phyloP scores from a whole-genome alignment of 2,888 invertebrate species.

The Drosophila helvetica region DNA sequence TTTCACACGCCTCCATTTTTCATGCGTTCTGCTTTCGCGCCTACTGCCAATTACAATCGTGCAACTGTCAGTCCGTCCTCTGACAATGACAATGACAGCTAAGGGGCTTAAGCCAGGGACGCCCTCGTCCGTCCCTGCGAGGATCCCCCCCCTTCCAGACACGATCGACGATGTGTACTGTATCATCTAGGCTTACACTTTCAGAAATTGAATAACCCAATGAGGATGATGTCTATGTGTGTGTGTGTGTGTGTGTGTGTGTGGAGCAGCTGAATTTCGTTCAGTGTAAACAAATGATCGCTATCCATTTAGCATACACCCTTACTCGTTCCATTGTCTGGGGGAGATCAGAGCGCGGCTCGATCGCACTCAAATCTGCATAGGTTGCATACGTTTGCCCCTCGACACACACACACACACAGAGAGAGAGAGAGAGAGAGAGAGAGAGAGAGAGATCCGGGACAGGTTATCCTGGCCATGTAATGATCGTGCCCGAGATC shows the following conservation, averaged over 20 bases:
- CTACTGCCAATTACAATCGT: constrained; percentile 57
- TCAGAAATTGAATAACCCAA: background rate
- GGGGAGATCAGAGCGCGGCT: background rate
- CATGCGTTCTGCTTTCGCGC: constrained; percentile 51
- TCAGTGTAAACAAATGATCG: constrained; percentile 33
- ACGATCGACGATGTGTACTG: constrained; percentile 13
- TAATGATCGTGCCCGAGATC: constrained; percentile 50
- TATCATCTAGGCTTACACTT: constrained; percentile 14
- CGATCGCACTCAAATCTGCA: constrained; percentile 33
- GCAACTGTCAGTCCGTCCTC: constrained; percentile 47
- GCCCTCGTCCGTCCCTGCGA: background rate
- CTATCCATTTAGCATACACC: background rate
- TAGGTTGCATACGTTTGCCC: constrained; percentile 21
- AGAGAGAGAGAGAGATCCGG: background rate
- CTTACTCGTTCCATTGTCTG: constrained; percentile 9
- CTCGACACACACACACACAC: background rate
- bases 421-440: too few relatives aligned
- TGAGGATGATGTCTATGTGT: background rate
- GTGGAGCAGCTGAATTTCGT: constrained; percentile 1
- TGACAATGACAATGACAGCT: constrained; percentile 51
- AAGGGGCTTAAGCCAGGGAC: constrained; percentile 38
- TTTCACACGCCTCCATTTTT: constrained; percentile 59
- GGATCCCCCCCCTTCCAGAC: background rate
- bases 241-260: too few relatives aligned
- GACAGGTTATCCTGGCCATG: constrained; percentile 36